phyloP scores from a whole-genome alignment of 2,113 vertebrate genomes.

The Ginglymostoma cirratum region DNA sequence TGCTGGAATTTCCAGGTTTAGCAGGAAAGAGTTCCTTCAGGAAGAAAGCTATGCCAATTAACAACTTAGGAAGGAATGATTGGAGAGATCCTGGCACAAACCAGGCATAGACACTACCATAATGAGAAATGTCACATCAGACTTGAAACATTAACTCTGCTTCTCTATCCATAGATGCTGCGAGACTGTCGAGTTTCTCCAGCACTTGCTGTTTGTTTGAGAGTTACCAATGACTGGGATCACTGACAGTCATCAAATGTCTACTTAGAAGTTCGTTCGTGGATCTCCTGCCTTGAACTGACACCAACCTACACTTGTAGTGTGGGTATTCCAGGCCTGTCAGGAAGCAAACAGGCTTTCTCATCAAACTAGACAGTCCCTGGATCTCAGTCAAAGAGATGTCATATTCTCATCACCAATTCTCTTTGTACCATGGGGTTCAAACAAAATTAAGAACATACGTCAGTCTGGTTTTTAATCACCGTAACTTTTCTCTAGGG shows the following conservation, averaged over 20 bases:
- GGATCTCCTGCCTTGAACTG: background rate
- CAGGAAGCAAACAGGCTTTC: background rate
- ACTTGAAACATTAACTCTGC: too few species aligned
- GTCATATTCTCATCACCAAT: background rate
- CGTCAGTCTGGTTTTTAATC: background rate
- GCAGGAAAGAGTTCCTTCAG: background rate
- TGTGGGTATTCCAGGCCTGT: background rate
- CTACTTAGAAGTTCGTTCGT: background rate
- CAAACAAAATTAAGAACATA: background rate
- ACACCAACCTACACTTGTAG: background rate
- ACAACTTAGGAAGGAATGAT: background rate
- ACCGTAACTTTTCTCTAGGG: background rate
- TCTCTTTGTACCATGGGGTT: background rate
- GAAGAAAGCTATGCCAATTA: background rate
- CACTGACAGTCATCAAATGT: background rate
- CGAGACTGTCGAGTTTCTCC: too few species aligned
- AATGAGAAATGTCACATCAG: too few species aligned
- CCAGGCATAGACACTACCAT: background rate
- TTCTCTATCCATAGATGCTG: too few species aligned
- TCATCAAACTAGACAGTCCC: background rate
- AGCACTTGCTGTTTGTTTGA: too few species aligned
- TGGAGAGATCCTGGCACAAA: background rate
- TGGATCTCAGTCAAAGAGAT: background rate
- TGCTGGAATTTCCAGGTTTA: background rate
- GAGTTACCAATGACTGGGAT: background rate